Conservation (phyloP, 2,888 invertebrate genomes). For the Drosophila greeni region DNA sequence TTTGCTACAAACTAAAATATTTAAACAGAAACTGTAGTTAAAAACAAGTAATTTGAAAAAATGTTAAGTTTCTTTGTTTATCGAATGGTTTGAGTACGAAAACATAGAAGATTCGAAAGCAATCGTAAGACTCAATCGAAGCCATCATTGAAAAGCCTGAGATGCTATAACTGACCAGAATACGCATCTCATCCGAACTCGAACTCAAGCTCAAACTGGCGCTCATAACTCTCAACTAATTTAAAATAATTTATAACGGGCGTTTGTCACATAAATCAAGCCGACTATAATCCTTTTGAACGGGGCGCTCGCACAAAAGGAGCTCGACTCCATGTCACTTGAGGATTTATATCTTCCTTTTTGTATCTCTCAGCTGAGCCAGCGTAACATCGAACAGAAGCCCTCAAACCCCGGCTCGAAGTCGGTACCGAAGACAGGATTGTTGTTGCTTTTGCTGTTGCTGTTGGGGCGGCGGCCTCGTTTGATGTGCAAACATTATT, state of each 20-base stretch:
- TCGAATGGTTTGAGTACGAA: background rate
- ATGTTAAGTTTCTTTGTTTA: too few species aligned
- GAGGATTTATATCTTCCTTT: constrained; percentile 73
- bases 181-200: constrained; percentile 11
- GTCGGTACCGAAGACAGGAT: constrained; percentile 22
- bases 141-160: background rate
- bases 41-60: too few species aligned
- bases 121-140: background rate
- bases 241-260: constrained; percentile 56
- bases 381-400: constrained; percentile 68
- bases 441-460: background rate
- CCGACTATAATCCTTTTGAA: constrained; percentile 64
- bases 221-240: constrained; percentile 58
- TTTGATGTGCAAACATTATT: constrained; percentile 74
- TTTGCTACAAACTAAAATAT: background rate
- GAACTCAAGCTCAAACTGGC: constrained; percentile 43
- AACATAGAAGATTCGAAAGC: background rate
- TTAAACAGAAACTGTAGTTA: too few species aligned
- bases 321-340: constrained; percentile 71
- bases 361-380: constrained; percentile 55
- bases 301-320: constrained; percentile 38
- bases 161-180: background rate
- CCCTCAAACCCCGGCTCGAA: constrained; percentile 16
- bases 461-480: constrained; percentile 50
- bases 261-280: constrained; percentile 63